Conservation (phyloP, 1,140 invertebrate genomes). For the Drosophila elegans region DNA sequence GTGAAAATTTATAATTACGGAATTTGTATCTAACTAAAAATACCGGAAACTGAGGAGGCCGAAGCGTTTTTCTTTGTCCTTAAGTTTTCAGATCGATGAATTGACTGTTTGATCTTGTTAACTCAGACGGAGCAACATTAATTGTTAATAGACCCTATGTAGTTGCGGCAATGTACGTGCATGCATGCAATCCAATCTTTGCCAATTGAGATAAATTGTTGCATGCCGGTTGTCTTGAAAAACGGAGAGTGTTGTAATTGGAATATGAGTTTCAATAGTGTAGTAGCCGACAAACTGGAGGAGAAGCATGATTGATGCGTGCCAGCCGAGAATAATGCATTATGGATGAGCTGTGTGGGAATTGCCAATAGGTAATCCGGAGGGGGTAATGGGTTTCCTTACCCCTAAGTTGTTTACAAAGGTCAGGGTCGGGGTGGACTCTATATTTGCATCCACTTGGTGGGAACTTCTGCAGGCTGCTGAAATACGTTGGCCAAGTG, state of each 20-base stretch:
- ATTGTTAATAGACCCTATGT: neutral
- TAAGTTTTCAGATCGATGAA: neutral
- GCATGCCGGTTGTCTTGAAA: conserved; percentile 36
- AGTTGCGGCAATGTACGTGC: conserved; percentile 26
- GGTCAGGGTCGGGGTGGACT: conserved; percentile 6
- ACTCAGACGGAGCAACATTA: neutral
- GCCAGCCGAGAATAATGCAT: conserved; percentile 14
- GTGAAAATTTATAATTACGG: too few species aligned
- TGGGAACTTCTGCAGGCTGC: conserved; percentile 41
- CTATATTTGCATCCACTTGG: conserved; percentile 32
- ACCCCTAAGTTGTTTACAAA: conserved; percentile 3
- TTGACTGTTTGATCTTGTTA: neutral
- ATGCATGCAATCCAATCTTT: conserved; percentile 53
- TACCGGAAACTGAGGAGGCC: neutral
- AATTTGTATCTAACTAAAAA: too few species aligned
- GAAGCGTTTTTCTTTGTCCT: neutral
- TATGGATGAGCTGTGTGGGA: conserved; percentile 28
- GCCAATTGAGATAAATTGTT: conserved; percentile 66
- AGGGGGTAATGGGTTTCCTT: neutral
- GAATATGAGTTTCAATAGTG: conserved; percentile 5
- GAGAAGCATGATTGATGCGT: conserved; percentile 14
- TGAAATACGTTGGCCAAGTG: conserved; percentile 12
- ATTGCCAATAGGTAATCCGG: conserved; percentile 6
- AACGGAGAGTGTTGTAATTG: conserved; percentile 16
- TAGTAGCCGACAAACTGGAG: neutral